phyloP scores from a whole-genome alignment of 2,888 invertebrate species.

The Choreutis nemorana region DNA sequence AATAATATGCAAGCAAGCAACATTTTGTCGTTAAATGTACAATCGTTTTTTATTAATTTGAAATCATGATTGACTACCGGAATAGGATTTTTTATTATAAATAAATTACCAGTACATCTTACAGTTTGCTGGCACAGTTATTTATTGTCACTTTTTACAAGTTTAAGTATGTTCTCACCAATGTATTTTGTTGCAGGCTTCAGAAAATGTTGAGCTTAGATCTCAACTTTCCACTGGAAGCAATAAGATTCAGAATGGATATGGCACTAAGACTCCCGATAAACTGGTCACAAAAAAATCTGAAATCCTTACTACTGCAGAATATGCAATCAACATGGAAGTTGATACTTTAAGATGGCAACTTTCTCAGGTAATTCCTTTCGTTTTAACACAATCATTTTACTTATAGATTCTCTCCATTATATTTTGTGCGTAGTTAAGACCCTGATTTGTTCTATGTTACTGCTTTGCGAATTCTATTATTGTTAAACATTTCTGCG shows the following conservation, averaged over 20 bases:
- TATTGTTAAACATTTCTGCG: too few relatives aligned
- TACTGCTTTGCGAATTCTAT: too few relatives aligned
- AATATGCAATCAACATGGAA: conserved; percentile 68
- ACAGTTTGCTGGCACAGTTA: conserved; percentile 13
- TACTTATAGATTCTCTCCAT: not conserved
- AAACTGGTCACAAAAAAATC: conserved; percentile 19
- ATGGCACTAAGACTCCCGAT: conserved; percentile 28
- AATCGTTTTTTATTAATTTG: too few relatives aligned
- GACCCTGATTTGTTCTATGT: too few relatives aligned
- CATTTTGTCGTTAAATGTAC: too few relatives aligned
- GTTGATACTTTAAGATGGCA: conserved; percentile 78
- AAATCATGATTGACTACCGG: too few relatives aligned
- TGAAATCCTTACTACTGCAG: conserved; percentile 39
- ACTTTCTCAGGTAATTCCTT: conserved; percentile 69
- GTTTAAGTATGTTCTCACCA: not conserved
- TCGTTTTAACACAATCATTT: not conserved
- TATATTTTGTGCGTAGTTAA: not conserved
- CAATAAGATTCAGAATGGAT: conserved; percentile 28
- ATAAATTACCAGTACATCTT: too few relatives aligned
- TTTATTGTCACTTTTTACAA: too few relatives aligned
- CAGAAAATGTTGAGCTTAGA: conserved; percentile 41
- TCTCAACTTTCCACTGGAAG: conserved; percentile 41
- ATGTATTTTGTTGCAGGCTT: conserved; percentile 37
- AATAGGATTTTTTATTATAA: too few relatives aligned
- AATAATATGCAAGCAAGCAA: too few relatives aligned